A percentile compares a stretch with the other conserved stretches of the same genome.
Evolutionary conservation across 2,888 invertebrate genomes (phyloP).

Genomic region (Drosophila subsilvestris): DNA sequence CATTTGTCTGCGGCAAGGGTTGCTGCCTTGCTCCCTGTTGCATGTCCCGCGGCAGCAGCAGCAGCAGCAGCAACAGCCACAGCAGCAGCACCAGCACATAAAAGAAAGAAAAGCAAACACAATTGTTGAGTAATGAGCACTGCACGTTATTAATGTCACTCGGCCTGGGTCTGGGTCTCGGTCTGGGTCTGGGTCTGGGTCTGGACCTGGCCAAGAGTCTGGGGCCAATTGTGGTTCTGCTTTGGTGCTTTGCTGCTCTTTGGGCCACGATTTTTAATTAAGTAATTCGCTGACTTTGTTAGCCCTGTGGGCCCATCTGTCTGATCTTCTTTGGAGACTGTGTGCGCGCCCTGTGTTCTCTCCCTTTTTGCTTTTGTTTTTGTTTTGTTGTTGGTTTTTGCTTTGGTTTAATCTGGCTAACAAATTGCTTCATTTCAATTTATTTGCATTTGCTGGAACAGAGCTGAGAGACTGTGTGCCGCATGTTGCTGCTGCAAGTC

Average conservation of each 20-base stretch:
- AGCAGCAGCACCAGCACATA: constrained; percentile 7
- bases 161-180: constrained; percentile 28
- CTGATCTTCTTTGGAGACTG: constrained; percentile 37
- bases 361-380: background rate
- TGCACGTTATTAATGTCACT: constrained; percentile 78
- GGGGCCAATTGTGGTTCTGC: constrained; percentile 21
- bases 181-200: constrained; percentile 2
- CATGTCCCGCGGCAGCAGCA: constrained; percentile 6
- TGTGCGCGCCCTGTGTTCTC: constrained; percentile 5
- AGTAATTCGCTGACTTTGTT: constrained; percentile 81
- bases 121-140: constrained; percentile 78
- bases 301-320: constrained; percentile 64
- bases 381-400: background rate
- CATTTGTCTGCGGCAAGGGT: constrained; percentile 66
- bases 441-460: constrained; percentile 73
- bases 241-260: constrained; percentile 37
- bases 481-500: too few species aligned
- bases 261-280: constrained; percentile 83
- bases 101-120: constrained; percentile 44
- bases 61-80: constrained; percentile 3
- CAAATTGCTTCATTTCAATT: constrained; percentile 80
- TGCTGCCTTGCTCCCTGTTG: background rate
- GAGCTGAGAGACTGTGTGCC: constrained; percentile 5
- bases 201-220: constrained; percentile 4
- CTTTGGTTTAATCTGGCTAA: constrained; percentile 71